phyloP scores from a whole-genome alignment of 2,797 vertebrate genomes.

The Cossypha dichroa region DNA sequence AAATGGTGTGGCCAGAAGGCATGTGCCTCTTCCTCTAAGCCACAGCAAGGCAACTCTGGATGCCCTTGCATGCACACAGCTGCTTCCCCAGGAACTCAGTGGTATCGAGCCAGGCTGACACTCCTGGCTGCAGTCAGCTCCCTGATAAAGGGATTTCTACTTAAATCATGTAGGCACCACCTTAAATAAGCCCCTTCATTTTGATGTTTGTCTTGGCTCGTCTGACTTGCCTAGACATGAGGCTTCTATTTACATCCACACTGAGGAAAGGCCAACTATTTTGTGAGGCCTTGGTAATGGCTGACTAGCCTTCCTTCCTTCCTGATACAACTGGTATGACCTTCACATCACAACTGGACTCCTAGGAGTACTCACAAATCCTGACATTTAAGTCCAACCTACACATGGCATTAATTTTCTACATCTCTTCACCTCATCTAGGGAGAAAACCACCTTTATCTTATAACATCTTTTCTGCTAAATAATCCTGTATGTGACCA shows the following conservation, averaged over 20 bases:
- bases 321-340: neutral
- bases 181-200: neutral
- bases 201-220: neutral
- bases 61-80: neutral
- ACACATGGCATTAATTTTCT: neutral
- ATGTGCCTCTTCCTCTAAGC: neutral
- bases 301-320: neutral
- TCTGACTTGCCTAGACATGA: neutral
- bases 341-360: neutral
- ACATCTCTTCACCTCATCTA: neutral
- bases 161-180: neutral
- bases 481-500: neutral
- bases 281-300: neutral
- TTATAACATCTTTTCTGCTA: neutral
- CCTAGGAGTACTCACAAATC: neutral
- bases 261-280: neutral
- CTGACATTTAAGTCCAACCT: neutral
- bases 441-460: neutral
- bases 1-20: neutral
- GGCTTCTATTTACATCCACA: neutral
- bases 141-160: neutral
- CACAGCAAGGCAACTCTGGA: neutral
- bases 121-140: neutral
- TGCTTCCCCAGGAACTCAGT: neutral
- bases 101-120: neutral